Base-by-base conservation (phyloP, 2,113 vertebrate species). In the Calyptommatus sinebrachiatus region DNA sequence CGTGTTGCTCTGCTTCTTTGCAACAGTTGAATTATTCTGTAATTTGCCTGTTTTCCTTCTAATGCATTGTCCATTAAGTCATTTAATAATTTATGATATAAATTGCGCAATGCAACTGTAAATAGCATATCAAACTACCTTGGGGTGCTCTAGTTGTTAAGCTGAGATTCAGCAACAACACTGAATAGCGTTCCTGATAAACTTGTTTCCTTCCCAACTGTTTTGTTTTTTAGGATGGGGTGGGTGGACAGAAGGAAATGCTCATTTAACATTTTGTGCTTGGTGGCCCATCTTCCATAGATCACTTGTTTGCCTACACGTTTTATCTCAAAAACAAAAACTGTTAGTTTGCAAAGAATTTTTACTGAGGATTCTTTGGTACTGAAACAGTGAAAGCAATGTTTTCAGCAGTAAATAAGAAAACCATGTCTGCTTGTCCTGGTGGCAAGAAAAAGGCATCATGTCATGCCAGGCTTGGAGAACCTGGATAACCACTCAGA, bases 1-100 rank as follows among this genome's bases (percentile, higher is more conserved):
- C 85, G 91, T 93, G 93, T 96, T 95, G 91, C 92, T 93, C 86
- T 92, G 89, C 85, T 95, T 95, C 94, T 94, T 92, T 91, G 90
- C 91, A 95, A 92, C 89, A 93, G 79, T 94, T 95, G 95, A 95
- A 95, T 95, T 95, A 95, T 95, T 96, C 93, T 93, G 90, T 94
- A 95, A 94, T 95, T 95, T 95, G 87, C 91, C 93, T 93, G 91
- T 93, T 95, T 95, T 93, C 91, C 89, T 92, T 92, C 90, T 94
- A 94, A 95, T 93, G 92, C 92, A 93, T 88, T 95, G 94, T 95
- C 94, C 95, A 94, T 94, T 95, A 94, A 94, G 90, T 94, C 84
- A 85, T 90, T 95, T 89, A 95, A 95, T 96, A 93, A 95, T 95
- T 94, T 92, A 95, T 93, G 73, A 75, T 81, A 83, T 90, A 93